A percentile compares a stretch with the other conserved stretches of the same genome.
These are phyloP conservation scores for Epizoanthus rinbou DNA, from an alignment of 92 coral and sea anemone species.

Conservation along the genomic window DNA sequence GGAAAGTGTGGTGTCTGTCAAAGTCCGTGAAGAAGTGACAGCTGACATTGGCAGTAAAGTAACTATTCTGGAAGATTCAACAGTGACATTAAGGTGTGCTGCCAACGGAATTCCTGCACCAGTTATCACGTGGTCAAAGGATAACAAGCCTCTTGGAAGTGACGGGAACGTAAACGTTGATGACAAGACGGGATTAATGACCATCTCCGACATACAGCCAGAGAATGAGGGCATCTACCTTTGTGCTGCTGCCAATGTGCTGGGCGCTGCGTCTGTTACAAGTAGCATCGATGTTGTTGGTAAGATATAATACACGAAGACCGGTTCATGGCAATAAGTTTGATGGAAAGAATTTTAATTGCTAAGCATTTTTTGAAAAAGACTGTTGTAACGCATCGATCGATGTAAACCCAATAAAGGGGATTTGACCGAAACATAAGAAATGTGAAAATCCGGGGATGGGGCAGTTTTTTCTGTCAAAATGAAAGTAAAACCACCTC, in stretches of 20 bases:
- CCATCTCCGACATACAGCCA: background rate
- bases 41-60: constrained; percentile 10
- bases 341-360: too few species aligned
- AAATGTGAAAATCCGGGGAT: too few species aligned
- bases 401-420: too few species aligned
- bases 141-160: background rate
- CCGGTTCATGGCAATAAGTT: too few species aligned
- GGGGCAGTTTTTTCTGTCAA: too few species aligned
- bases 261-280: background rate
- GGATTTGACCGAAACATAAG: too few species aligned
- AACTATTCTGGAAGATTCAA: background rate
- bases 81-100: background rate
- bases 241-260: constrained; percentile 1
- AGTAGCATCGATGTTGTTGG: background rate
- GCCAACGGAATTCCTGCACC: background rate
- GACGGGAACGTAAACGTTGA: background rate
- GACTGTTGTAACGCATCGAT: too few species aligned
- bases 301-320: background rate
- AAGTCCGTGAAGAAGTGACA: background rate
- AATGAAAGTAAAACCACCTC: too few species aligned
- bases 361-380: too few species aligned
- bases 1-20: background rate
- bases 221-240: background rate
- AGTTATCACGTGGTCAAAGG: constrained; percentile 12
- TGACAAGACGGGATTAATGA: background rate